phyloP scores from a whole-genome alignment of 2,797 vertebrate genomes.

The Oreochromis mossambicus region DNA sequence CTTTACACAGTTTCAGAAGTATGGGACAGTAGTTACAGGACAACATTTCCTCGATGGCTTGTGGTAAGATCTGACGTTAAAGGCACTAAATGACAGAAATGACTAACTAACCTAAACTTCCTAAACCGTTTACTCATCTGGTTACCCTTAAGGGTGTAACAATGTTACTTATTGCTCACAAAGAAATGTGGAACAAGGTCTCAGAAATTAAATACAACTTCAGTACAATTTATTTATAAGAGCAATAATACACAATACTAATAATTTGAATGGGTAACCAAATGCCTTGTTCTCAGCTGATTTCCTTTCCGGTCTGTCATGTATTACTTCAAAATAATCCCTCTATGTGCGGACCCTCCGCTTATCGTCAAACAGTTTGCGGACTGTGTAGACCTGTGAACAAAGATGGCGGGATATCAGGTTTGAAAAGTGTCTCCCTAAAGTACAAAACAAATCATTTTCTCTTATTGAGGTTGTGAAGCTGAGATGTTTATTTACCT shows the following conservation, averaged over 20 bases:
- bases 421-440: not conserved
- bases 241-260: not conserved
- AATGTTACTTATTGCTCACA: conserved; percentile 19
- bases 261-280: not conserved
- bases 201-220: not conserved
- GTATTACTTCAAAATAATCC: not conserved
- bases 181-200: not conserved
- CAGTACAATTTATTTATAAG: not conserved
- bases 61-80: conserved; percentile 13
- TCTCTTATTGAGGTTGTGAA: not conserved
- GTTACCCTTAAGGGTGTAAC: not conserved
- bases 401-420: not conserved
- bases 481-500: conserved; percentile 65
- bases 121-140: not conserved
- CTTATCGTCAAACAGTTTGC: conserved; percentile 87
- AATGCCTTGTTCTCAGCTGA: not conserved
- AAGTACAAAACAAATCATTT: not conserved
- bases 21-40: not conserved
- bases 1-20: not conserved
- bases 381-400: conserved; percentile 84
- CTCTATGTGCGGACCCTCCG: conserved; percentile 79
- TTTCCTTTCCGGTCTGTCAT: not conserved
- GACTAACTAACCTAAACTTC: not conserved
- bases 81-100: conserved; percentile 38
- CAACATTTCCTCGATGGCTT: conserved; percentile 8